Evolutionary conservation across 2,797 vertebrate genomes (phyloP).

Genomic region (Todus mexicanus): DNA sequence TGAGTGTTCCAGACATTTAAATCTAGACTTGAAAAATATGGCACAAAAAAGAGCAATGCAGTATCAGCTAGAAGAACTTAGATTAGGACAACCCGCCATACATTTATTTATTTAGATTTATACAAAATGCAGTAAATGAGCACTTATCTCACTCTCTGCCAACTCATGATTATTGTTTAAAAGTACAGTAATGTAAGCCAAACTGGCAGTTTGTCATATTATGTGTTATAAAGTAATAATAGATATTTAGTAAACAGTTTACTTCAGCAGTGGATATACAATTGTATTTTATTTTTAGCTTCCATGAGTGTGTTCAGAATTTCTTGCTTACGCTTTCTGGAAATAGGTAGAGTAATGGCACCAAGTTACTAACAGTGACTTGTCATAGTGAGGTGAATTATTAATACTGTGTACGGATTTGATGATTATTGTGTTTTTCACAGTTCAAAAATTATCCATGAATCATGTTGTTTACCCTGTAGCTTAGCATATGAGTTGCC

Average conservation of each 20-base stretch:
- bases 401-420: background rate
- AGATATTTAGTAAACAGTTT: slow-evolving; percentile 60
- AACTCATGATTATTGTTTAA: slow-evolving; percentile 40
- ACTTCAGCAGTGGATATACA: slow-evolving; percentile 24
- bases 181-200: slow-evolving; percentile 4
- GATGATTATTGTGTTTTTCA: background rate
- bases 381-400: slow-evolving; percentile 26
- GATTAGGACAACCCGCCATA: background rate
- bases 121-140: slow-evolving; percentile 11
- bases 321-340: slow-evolving; percentile 38
- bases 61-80: background rate
- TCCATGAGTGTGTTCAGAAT: slow-evolving; percentile 15
- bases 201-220: slow-evolving; percentile 42
- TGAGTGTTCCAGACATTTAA: background rate
- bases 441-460: background rate
- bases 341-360: slow-evolving; percentile 33
- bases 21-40: background rate
- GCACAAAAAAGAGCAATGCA: background rate
- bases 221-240: slow-evolving; percentile 26
- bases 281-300: slow-evolving; percentile 59
- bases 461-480: background rate
- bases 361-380: slow-evolving; percentile 39
- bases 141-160: slow-evolving; percentile 6
- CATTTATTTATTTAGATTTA: slow-evolving; percentile 17
- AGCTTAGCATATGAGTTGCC: background rate